These are phyloP conservation scores for Acanthosoma haemorrhoidale DNA, from an alignment of 2,888 invertebrate genomes.

Conservation along the genomic window DNA sequence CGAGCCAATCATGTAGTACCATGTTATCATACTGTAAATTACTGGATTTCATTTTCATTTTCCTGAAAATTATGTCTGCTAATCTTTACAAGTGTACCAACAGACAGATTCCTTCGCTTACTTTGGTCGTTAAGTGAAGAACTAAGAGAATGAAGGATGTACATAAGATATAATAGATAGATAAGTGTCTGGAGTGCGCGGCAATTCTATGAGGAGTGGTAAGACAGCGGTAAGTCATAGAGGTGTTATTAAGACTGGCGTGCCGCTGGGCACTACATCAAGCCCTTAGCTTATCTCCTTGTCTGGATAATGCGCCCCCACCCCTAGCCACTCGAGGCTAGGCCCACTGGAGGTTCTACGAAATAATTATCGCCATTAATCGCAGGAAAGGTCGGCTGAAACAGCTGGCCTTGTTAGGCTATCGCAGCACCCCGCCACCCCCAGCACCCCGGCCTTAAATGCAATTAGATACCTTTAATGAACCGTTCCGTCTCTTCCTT, in stretches of 20 bases:
- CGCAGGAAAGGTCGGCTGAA: neutral
- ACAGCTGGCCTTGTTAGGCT: neutral
- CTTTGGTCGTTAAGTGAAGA: too few species aligned
- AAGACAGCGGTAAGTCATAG: slow-evolving; percentile 15
- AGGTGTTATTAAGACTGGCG: slow-evolving; percentile 27
- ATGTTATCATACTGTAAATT: too few species aligned
- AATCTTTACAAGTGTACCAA: too few species aligned
- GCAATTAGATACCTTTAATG: neutral
- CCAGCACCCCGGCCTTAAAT: slow-evolving; percentile 1
- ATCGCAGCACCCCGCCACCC: neutral
- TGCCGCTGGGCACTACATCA: slow-evolving; percentile 4
- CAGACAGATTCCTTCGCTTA: too few species aligned
- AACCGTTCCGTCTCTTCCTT: neutral
- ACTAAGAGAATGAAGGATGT: neutral
- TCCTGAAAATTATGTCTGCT: too few species aligned
- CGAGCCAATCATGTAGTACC: too few species aligned
- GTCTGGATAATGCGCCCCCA: slow-evolving; percentile 5
- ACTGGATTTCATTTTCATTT: too few species aligned
- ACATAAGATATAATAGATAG: neutral
- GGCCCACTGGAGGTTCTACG: neutral
- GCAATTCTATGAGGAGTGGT: neutral
- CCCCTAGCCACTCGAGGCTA: neutral
- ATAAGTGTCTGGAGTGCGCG: neutral
- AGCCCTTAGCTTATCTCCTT: slow-evolving; percentile 11
- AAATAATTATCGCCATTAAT: slow-evolving; percentile 13